Evolutionary conservation across 2,113 vertebrate species (phyloP), one percentile per base, ranked within the genome.

Genomic region (Chelonoidis abingdonii): DNA sequence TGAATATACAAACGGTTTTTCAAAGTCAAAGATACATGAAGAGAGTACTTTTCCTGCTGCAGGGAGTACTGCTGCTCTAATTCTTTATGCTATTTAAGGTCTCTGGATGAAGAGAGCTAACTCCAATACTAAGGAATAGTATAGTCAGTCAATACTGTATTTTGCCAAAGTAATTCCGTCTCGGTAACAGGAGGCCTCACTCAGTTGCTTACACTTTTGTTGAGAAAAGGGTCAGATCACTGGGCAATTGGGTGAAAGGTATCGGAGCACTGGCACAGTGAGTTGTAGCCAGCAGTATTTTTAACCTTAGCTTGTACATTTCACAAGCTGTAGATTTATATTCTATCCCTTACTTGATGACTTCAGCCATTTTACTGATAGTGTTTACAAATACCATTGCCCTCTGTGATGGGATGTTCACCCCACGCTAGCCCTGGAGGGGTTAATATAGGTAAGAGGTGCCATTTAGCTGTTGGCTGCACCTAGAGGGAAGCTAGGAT

Each of bases 201-300:
- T 85, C 62, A 22, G 57, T 69, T 62, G 86, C 53, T 92, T 75
- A 89, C 10, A 84, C 12, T 12, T 92, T 54, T 88, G 53, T 6
- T 85, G 89, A 92, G 92, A 92, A 50, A 50, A 47, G 31, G 25
- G 72, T 22, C 72, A 76, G 72, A 22, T 76, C 72, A 22, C 38
- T 24, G 72, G 38, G 49, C 65, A 89, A 25, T 16, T 25, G 3
- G 0, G 1, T 86, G 81, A 65, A 65, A 89, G 92, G 53, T 38
- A 91, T 56, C 2, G 76, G 72, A 96, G 87, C 90, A 56, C 89
- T 35, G 50, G 65, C 65, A 86, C 65, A 93, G 86, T 1, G 1
- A 91, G 93, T 90, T 53, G 41, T 13, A 95, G 89, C 65, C 79
- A 95, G 91, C 93, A 89, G 65, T 83, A 88, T 92, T 91, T 95